phyloP scores from a whole-genome alignment of 1,140 invertebrate genomes.

The Oedothorax gibbosus region DNA sequence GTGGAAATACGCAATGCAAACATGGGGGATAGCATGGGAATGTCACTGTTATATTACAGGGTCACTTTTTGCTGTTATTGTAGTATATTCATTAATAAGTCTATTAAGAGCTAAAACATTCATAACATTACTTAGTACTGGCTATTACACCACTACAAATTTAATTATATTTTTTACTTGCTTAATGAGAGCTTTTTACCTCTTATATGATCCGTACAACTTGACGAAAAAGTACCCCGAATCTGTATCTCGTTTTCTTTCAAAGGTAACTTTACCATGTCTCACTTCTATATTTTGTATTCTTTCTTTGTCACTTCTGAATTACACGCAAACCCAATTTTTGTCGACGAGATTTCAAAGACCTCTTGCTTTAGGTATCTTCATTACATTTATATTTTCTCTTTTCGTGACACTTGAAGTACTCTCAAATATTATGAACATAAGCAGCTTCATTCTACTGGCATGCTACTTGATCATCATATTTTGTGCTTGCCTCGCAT shows the following conservation, averaged over 20 bases:
- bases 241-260: slow-evolving; percentile 83
- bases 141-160: slow-evolving; percentile 87
- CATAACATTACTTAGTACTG: slow-evolving; percentile 67
- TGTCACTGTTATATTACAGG: slow-evolving; percentile 88
- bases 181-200: slow-evolving; percentile 82
- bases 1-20: slow-evolving; percentile 65
- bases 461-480: slow-evolving; percentile 74
- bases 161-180: slow-evolving; percentile 83
- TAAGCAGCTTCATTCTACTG: slow-evolving; percentile 64
- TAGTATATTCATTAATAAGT: slow-evolving; percentile 78
- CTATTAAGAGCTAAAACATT: slow-evolving; percentile 66
- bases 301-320: slow-evolving; percentile 84
- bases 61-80: slow-evolving; percentile 82
- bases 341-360: slow-evolving; percentile 70
- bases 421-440: slow-evolving; percentile 70
- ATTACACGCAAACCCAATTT: slow-evolving; percentile 73
- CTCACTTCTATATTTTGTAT: slow-evolving; percentile 86
- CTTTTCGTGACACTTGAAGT: slow-evolving; percentile 84
- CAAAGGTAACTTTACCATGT: slow-evolving; percentile 85
- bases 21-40: slow-evolving; percentile 83
- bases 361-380: slow-evolving; percentile 79
- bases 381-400: slow-evolving; percentile 81
- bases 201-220: slow-evolving; percentile 92
- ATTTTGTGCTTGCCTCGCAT: slow-evolving; percentile 80
- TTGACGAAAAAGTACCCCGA: slow-evolving; percentile 80